Evolutionary conservation across 2,888 invertebrate genomes (phyloP).

Genomic region (Lasioglossum oenotherae): DNA sequence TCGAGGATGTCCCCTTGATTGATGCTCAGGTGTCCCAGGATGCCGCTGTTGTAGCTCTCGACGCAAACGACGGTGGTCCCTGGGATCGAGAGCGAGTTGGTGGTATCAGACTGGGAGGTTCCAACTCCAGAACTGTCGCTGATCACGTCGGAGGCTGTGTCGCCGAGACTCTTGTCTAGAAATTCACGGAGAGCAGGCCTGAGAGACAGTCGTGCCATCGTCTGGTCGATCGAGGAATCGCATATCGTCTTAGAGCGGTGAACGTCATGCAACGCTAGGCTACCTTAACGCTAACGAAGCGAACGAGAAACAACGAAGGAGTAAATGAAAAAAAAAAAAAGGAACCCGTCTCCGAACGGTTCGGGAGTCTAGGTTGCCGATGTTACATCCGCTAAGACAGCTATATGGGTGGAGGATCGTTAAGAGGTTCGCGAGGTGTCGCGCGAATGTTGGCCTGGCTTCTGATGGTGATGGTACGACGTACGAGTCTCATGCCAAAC

Average conservation of each 20-base stretch:
- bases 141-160: conserved; percentile 93
- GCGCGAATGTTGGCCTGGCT: conserved; percentile 9
- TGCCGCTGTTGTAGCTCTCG: conserved; percentile 90
- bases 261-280: conserved; percentile 67
- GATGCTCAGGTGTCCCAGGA: conserved; percentile 92
- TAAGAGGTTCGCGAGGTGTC: conserved; percentile 11
- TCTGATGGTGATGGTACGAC: conserved; percentile 78
- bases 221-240: neutral
- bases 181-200: conserved; percentile 70
- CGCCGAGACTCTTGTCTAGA: conserved; percentile 95
- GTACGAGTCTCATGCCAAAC: conserved; percentile 44
- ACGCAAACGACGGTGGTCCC: conserved; percentile 94
- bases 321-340: neutral
- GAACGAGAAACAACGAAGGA: neutral
- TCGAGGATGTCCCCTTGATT: conserved; percentile 96
- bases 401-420: neutral
- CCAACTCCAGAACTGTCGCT: conserved; percentile 97
- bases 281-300: conserved; percentile 55
- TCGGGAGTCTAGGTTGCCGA: conserved; percentile 43
- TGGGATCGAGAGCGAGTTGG: conserved; percentile 90
- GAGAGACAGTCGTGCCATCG: conserved; percentile 4
- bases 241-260: conserved; percentile 47
- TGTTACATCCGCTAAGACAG: conserved; percentile 45
- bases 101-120: conserved; percentile 94
- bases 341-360: conserved; percentile 4